These are phyloP conservation scores for Metopia argyrocephala DNA, from an alignment of 2,888 invertebrate genomes.

Conservation along the genomic window DNA sequence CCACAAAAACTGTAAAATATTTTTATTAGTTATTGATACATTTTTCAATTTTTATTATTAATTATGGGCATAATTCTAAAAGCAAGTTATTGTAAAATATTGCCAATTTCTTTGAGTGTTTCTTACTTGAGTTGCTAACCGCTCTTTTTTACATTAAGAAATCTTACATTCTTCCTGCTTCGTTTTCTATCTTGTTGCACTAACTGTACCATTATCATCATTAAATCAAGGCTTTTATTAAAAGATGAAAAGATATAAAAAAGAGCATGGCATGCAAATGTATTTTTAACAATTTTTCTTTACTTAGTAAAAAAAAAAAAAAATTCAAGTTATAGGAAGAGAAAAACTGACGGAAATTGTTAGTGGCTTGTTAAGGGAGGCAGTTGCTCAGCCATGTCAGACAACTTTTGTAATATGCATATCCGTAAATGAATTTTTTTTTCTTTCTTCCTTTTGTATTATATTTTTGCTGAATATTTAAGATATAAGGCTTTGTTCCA, in stretches of 20 bases:
- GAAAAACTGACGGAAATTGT: conserved; percentile 35
- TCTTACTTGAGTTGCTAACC: no score
- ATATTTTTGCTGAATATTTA: conserved; percentile 1
- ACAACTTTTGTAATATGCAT: conserved; percentile 48
- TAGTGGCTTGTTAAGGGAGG: conserved; percentile 39
- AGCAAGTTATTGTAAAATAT: no score
- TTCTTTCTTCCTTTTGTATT: not conserved
- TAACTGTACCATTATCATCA: conserved; percentile 16
- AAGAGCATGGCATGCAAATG: not conserved
- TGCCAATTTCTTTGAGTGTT: no score
- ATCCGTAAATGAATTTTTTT: conserved; percentile 30
- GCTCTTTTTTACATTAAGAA: conserved; percentile 17
- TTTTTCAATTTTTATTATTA: no score
- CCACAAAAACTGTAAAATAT: no score
- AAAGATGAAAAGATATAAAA: not conserved
- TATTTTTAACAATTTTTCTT: not conserved
- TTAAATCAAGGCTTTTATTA: conserved; percentile 29
- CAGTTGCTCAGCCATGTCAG: conserved; percentile 42
- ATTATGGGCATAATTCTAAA: no score
- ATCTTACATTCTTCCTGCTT: not conserved
- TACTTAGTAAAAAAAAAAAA: not conserved
- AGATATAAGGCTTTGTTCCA: conserved; percentile 2
- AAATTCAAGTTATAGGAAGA: not conserved
- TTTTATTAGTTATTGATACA: no score
- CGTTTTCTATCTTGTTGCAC: not conserved